phyloP scores from a whole-genome alignment of 2,797 vertebrate species.

The Silurus aristotelis region DNA sequence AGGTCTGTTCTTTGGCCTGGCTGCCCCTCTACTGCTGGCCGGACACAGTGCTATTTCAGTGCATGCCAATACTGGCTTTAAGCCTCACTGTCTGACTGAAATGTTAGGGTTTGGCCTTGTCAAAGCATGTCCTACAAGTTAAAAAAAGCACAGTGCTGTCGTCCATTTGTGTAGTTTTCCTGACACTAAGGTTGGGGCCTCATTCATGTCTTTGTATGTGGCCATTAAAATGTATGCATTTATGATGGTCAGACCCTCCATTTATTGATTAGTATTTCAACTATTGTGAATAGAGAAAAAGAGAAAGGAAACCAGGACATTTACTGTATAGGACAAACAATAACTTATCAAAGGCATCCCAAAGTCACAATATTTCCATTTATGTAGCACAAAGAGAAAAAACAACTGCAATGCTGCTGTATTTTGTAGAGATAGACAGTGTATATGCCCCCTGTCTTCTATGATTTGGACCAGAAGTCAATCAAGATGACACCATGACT shows the following conservation, averaged over 20 bases:
- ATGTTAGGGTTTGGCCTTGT: conserved; percentile 47
- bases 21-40: conserved; percentile 63
- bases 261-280: background rate
- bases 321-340: conserved; percentile 57
- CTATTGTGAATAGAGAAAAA: conserved; percentile 53
- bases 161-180: conserved; percentile 3
- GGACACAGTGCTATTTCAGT: conserved; percentile 69
- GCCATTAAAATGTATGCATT: background rate
- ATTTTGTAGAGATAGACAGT: conserved; percentile 46
- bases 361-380: conserved; percentile 55
- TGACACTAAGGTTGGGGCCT: conserved; percentile 5
- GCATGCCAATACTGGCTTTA: conserved; percentile 48
- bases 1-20: conserved; percentile 75
- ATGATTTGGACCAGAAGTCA: conserved; percentile 56
- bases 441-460: conserved; percentile 51
- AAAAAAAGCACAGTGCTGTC: conserved; percentile 14
- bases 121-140: conserved; percentile 24
- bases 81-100: conserved; percentile 55
- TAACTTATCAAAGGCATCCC: conserved; percentile 35
- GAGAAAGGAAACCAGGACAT: conserved; percentile 77
- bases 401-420: conserved; percentile 26
- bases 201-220: background rate
- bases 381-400: conserved; percentile 45
- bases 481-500: conserved; percentile 43
- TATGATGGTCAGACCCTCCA: background rate